Conservation (phyloP, 1,140 invertebrate species). For the Geopemphigus sp. region DNA sequence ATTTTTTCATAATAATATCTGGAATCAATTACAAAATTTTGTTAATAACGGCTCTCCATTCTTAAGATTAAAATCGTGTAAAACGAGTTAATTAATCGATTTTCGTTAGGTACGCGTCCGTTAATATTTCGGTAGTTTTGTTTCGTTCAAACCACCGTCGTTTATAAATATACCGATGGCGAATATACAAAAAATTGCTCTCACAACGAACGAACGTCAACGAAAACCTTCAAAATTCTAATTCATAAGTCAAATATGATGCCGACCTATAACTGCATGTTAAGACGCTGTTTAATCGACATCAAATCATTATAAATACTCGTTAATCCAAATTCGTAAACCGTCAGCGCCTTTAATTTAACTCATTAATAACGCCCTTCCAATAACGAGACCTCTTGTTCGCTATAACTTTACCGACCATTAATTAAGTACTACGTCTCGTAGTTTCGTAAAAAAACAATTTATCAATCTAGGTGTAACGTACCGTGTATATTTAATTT, state of each 20-base stretch:
- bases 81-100: no score
- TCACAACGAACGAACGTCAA: no score
- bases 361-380: slow-evolving; percentile 46
- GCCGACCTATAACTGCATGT: background rate
- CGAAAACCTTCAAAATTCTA: no score
- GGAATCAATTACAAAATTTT: background rate
- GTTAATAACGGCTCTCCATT: no score
- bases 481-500: background rate
- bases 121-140: no score
- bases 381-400: slow-evolving; percentile 45
- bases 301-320: slow-evolving; percentile 41
- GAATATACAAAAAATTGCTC: no score
- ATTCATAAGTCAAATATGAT: background rate
- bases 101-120: no score
- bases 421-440: slow-evolving; percentile 33
- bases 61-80: no score
- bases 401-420: slow-evolving; percentile 32
- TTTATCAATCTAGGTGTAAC: background rate
- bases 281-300: slow-evolving; percentile 28
- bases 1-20: background rate
- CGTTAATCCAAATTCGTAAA: slow-evolving; percentile 43
- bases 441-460: slow-evolving; percentile 16
- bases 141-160: no score
- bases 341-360: slow-evolving; percentile 45
- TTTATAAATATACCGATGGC: no score